Conservation (phyloP, 2,888 invertebrate genomes). For the Schizaphis graminum region DNA sequence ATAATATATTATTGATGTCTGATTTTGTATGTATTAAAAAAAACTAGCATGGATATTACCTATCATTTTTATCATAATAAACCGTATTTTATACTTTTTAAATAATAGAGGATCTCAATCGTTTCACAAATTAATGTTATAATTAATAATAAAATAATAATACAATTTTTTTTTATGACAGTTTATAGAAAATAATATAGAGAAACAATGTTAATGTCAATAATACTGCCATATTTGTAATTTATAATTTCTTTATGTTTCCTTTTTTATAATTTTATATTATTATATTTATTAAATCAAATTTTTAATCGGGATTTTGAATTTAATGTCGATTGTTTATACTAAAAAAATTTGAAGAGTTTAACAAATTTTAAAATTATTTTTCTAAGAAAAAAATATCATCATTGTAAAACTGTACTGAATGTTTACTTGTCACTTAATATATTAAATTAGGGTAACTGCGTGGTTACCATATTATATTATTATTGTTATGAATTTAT, state of each 20-base stretch:
- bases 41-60: neutral
- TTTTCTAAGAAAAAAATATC: neutral
- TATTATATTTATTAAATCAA: neutral
- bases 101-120: neutral
- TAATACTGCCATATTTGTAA: neutral
- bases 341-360: rapidly evolving
- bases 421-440: neutral
- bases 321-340: neutral
- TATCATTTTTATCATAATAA: neutral
- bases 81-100: neutral
- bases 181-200: neutral
- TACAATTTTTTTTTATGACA: neutral
- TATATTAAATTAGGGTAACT: neutral
- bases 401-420: neutral
- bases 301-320: neutral
- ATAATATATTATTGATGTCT: no score
- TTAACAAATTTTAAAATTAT: neutral
- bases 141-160: neutral
- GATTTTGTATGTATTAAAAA: neutral
- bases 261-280: neutral
- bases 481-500: neutral
- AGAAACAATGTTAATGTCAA: neutral
- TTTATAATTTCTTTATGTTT: neutral
- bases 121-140: neutral
- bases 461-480: no score